phyloP scores from a whole-genome alignment of 2,888 invertebrate genomes.

The Epiblema foenella region DNA sequence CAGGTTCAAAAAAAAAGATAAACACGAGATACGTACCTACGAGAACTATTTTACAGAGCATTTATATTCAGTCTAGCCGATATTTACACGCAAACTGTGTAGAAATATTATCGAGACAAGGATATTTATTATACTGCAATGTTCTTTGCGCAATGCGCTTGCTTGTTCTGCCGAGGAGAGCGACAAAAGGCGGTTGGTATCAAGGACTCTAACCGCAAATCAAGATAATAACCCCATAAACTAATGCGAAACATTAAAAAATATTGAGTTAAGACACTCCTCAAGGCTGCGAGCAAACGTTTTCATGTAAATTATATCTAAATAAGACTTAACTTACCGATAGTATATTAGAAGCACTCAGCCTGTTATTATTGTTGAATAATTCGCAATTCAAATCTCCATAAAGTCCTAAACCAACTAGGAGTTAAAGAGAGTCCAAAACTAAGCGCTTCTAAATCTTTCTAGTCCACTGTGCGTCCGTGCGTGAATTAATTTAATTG shows the following conservation, averaged over 20 bases:
- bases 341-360: slow-evolving; percentile 18
- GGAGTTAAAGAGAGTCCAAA: slow-evolving; percentile 2
- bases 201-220: slow-evolving; percentile 19
- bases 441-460: neutral
- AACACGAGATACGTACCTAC: neutral
- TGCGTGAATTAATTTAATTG: slow-evolving; percentile 33
- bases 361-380: slow-evolving; percentile 33
- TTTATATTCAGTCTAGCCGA: neutral
- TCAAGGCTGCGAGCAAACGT: slow-evolving; percentile 13
- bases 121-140: slow-evolving; percentile 30
- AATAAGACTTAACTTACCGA: slow-evolving; percentile 31
- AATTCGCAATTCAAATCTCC: slow-evolving; percentile 24
- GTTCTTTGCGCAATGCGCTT: slow-evolving; percentile 41
- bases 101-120: slow-evolving; percentile 16
- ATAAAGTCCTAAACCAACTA: slow-evolving; percentile 5
- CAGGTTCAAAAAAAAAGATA: no score
- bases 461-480: slow-evolving; percentile 3
- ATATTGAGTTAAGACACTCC: neutral
- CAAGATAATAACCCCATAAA: neutral
- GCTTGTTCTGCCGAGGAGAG: neutral
- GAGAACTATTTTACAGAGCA: neutral
- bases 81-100: neutral
- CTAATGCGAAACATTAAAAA: slow-evolving; percentile 3
- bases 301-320: slow-evolving; percentile 12
- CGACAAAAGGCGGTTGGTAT: slow-evolving; percentile 16